These are phyloP conservation scores for Anolis carolinensis DNA, from an alignment of 2,113 vertebrate genomes.

Conservation along the genomic window DNA sequence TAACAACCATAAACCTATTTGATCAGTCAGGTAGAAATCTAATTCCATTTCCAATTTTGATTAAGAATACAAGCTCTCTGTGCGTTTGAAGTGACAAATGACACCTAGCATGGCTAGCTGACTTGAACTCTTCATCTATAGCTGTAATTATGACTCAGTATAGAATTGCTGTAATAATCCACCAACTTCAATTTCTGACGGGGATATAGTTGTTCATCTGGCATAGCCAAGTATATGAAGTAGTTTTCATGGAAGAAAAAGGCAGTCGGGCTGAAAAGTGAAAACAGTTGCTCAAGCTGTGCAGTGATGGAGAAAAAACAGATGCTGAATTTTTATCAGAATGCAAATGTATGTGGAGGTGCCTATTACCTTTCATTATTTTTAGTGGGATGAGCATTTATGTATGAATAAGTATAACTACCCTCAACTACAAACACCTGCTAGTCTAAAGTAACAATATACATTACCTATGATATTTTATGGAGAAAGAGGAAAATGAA, in stretches of 20 bases:
- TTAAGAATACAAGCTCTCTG: neutral
- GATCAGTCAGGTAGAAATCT: conserved; percentile 25
- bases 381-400: neutral
- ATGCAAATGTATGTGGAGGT: neutral
- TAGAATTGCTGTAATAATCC: neutral
- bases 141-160: conserved; percentile 28
- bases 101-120: conserved; percentile 15
- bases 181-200: neutral
- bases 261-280: neutral
- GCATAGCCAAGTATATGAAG: neutral
- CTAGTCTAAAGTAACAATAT: neutral
- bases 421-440: neutral
- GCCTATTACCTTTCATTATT: neutral
- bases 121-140: neutral
- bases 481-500: neutral
- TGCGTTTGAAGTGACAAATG: conserved; percentile 31
- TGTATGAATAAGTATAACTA: neutral
- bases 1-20: conserved; percentile 19
- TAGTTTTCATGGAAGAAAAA: neutral
- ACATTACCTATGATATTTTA: neutral
- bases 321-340: neutral
- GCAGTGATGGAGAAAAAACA: neutral
- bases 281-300: neutral
- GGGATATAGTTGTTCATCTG: neutral
- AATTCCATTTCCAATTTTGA: conserved; percentile 41